Conservation (phyloP, 2,797 vertebrate genomes). For the Schizopygopsis pylzovi region DNA sequence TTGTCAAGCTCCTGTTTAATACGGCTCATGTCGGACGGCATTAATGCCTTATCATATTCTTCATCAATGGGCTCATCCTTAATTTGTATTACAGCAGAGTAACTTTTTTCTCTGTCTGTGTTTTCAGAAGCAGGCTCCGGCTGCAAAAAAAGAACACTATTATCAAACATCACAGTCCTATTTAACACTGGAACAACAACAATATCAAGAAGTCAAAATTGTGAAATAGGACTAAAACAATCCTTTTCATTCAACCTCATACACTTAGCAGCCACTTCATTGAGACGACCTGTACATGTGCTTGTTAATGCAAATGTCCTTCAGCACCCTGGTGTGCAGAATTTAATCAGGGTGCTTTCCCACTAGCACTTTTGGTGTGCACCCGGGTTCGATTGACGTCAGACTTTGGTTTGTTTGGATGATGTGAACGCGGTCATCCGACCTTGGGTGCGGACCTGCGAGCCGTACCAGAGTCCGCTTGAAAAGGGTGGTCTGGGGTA, state of each 20-base stretch:
- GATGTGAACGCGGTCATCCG: too few relatives aligned
- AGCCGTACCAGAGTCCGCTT: too few relatives aligned
- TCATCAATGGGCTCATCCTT: conserved; percentile 99
- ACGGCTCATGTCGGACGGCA: conserved; percentile 79
- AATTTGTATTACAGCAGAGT: conserved; percentile 79
- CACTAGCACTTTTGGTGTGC: too few relatives aligned
- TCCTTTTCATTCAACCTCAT: neutral
- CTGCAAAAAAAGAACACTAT: conserved; percentile 1
- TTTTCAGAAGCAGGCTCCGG: neutral
- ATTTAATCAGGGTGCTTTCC: neutral
- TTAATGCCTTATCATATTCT: conserved; percentile 93
- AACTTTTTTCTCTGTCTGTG: conserved; percentile 7
- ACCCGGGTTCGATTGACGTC: too few relatives aligned
- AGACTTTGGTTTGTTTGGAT: too few relatives aligned
- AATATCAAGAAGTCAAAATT: neutral
- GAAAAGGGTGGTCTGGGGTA: too few relatives aligned
- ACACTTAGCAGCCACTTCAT: neutral
- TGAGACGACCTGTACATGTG: too few relatives aligned
- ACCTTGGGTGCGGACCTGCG: too few relatives aligned
- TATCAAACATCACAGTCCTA: neutral
- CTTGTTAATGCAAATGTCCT: too few relatives aligned
- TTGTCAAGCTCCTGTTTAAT: conserved; percentile 94
- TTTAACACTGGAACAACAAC: neutral
- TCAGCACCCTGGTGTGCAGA: neutral
- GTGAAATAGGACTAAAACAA: neutral